phyloP scores from a whole-genome alignment of 2,797 vertebrate genomes.

The Taeniopygia guttata region DNA sequence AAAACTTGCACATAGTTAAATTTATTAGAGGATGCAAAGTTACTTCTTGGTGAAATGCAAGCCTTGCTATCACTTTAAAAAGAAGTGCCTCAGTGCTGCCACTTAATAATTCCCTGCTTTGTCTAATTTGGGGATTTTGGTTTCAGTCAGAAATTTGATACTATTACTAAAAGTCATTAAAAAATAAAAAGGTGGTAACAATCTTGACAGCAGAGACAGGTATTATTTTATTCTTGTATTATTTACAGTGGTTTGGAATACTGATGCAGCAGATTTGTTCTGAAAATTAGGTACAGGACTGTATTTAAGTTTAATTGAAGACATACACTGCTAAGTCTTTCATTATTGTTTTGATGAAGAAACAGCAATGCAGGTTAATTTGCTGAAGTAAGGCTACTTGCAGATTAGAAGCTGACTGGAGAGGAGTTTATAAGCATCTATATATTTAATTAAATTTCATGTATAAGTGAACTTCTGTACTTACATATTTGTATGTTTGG shows the following conservation, averaged over 20 bases:
- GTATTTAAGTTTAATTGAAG: not conserved
- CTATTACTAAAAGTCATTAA: not conserved
- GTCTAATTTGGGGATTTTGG: not conserved
- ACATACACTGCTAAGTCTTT: conserved; percentile 1
- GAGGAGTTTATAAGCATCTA: not conserved
- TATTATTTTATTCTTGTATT: not conserved
- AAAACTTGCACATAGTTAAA: not conserved
- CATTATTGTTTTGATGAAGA: not conserved
- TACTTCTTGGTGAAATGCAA: not conserved
- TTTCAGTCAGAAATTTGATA: not conserved
- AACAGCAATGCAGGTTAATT: not conserved
- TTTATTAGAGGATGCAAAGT: not conserved
- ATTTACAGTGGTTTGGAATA: not conserved
- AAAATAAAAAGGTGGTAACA: not conserved
- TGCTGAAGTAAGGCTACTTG: not conserved
- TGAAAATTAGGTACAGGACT: not conserved
- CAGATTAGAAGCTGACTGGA: not conserved
- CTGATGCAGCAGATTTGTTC: not conserved
- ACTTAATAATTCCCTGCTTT: not conserved
- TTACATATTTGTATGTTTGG: not conserved
- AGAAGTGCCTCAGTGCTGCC: not conserved
- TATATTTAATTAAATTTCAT: not conserved
- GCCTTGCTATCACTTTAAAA: not conserved
- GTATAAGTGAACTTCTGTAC: not conserved
- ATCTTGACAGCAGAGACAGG: not conserved